Evolutionary conservation across 1,140 invertebrate species (phyloP).

Genomic region (Diachasma alloeum): DNA sequence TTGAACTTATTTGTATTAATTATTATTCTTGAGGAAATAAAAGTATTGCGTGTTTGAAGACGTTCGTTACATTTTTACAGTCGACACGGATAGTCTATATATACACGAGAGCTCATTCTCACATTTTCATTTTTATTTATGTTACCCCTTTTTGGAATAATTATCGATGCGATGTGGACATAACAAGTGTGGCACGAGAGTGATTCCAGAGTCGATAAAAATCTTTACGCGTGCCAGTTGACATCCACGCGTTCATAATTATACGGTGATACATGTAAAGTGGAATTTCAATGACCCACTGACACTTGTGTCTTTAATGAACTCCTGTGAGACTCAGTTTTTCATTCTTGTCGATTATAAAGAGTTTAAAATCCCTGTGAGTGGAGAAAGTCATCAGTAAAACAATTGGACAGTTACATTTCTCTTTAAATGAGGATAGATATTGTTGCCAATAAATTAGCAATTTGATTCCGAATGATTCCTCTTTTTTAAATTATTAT

Average conservation of each 20-base stretch:
- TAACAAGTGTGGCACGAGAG: conserved; percentile 8
- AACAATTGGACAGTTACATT: no score
- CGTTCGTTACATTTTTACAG: not conserved
- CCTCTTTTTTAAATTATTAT: no score
- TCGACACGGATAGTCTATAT: not conserved
- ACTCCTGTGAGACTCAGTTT: not conserved
- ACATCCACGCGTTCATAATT: conserved; percentile 4
- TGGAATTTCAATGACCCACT: conserved; percentile 17
- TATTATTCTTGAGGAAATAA: not conserved
- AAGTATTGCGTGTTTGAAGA: not conserved
- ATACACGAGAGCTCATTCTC: not conserved
- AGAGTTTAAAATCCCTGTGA: not conserved
- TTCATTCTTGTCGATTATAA: not conserved
- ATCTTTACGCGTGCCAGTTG: conserved; percentile 22
- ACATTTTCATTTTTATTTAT: not conserved
- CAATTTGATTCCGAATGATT: no score
- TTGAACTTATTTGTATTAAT: no score
- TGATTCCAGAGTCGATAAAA: not conserved
- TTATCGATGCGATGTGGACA: conserved; percentile 13
- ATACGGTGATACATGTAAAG: not conserved
- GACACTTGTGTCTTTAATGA: not conserved
- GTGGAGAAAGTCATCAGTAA: no score
- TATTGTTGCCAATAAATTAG: no score
- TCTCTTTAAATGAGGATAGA: no score
- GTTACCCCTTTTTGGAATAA: not conserved